These are phyloP conservation scores for Drosophila borborema DNA, from an alignment of 2,888 invertebrate species.

Conservation along the genomic window DNA sequence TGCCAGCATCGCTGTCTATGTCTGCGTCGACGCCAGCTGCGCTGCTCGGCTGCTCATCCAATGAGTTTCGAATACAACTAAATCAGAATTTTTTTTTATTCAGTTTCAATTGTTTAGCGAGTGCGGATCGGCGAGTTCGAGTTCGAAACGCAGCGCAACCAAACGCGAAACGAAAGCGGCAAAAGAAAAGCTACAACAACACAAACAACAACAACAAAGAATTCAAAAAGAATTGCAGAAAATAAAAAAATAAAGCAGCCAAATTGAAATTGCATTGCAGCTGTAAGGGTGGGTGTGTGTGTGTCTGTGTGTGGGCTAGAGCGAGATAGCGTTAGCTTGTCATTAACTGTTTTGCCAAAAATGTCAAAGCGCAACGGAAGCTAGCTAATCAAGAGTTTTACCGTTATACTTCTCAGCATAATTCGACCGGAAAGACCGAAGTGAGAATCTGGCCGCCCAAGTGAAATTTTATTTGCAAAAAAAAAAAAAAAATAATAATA, in stretches of 20 bases:
- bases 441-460: constrained; percentile 17
- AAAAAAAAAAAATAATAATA: too few relatives aligned
- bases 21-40: constrained; percentile 46
- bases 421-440: constrained; percentile 46
- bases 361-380: constrained; percentile 73
- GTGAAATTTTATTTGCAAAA: constrained; percentile 38
- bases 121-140: constrained; percentile 80
- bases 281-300: constrained; percentile 15
- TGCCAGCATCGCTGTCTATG: constrained; percentile 14
- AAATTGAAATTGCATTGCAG: constrained; percentile 42
- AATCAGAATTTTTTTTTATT: constrained; percentile 83
- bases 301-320: constrained; percentile 10
- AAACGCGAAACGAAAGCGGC: constrained; percentile 53
- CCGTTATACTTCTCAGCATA: constrained; percentile 65
- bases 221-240: constrained; percentile 17
- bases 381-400: constrained; percentile 49
- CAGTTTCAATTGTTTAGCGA: constrained; percentile 84
- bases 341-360: constrained; percentile 64
- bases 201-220: constrained; percentile 22
- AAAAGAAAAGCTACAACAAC: constrained; percentile 8
- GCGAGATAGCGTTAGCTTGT: constrained; percentile 49
- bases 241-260: constrained; percentile 17
- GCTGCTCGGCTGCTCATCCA: constrained; percentile 72
- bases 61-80: constrained; percentile 81
- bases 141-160: constrained; percentile 58